Evolutionary conservation across 1,140 invertebrate species (phyloP).

Genomic region (Tetraneura akinire): DNA sequence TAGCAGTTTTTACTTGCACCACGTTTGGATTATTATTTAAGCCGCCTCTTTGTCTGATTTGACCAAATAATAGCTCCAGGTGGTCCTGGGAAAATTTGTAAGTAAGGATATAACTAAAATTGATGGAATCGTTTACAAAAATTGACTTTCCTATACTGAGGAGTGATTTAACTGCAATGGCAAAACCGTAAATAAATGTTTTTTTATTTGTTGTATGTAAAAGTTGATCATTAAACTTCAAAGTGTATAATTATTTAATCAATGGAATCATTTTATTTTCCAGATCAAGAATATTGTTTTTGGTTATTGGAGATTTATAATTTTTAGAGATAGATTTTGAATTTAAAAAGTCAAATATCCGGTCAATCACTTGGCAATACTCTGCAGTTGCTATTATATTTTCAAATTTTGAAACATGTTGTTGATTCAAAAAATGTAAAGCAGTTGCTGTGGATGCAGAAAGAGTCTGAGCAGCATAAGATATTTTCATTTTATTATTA

Average conservation of each 20-base stretch:
- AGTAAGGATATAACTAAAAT: not conserved
- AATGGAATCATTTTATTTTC: constrained; percentile 9
- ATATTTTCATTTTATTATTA: constrained; percentile 24
- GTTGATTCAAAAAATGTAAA: not conserved
- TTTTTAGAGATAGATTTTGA: constrained; percentile 6
- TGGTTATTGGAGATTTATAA: not conserved
- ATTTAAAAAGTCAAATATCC: not conserved
- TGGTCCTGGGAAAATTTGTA: not conserved
- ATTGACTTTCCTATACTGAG: not conserved
- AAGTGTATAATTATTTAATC: not conserved
- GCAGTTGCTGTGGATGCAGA: not conserved
- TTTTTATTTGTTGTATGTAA: constrained; percentile 8
- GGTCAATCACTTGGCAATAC: not conserved
- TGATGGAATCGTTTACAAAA: not conserved
- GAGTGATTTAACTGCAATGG: not conserved
- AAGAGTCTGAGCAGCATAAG: not conserved
- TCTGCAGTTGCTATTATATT: not conserved
- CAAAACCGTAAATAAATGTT: constrained; percentile 5
- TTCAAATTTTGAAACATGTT: not conserved
- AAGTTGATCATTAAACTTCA: not conserved
- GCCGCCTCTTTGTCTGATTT: not conserved
- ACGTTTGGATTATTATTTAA: not conserved
- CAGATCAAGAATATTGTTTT: not conserved
- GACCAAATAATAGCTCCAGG: not conserved
- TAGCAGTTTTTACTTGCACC: not conserved